Percentiles rank a stretch among this genome's conserved stretches.
These are phyloP conservation scores for Amphimedon queenslandica DNA, from an alignment of 37 sponge, comb jelly and placozoan species.

Conservation along the genomic window DNA sequence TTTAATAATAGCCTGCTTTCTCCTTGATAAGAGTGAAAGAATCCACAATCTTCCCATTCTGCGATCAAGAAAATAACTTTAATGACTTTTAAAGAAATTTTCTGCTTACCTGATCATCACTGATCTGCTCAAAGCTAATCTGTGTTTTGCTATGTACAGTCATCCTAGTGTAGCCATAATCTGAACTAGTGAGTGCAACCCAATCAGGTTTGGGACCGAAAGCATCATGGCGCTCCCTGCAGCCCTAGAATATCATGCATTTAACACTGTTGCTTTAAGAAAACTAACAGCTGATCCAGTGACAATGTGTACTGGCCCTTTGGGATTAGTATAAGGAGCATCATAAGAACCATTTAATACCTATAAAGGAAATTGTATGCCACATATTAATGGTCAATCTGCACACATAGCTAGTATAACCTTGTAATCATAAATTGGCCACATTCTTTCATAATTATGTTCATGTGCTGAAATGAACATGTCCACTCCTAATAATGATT, in stretches of 20 bases:
- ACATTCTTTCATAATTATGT: constrained; percentile 43
- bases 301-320: constrained; percentile 20
- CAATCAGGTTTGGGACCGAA: constrained; percentile 17
- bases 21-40: constrained; percentile 18
- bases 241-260: constrained; percentile 13
- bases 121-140: constrained; percentile 30
- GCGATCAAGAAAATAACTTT: neutral
- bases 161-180: constrained; percentile 45
- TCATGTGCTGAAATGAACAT: constrained; percentile 42
- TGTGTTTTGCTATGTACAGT: constrained; percentile 39
- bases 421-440: constrained; percentile 42
- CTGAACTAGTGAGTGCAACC: constrained; percentile 20
- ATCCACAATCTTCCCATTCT: constrained; percentile 15
- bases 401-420: constrained; percentile 12
- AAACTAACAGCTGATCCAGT: constrained; percentile 25
- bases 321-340: constrained; percentile 17
- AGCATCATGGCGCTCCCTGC: constrained; percentile 14
- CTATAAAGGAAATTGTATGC: no score
- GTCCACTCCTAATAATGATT: constrained; percentile 32
- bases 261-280: neutral
- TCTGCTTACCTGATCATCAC: constrained; percentile 33
- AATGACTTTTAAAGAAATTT: no score
- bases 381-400: no score
- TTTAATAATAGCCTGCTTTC: no score
- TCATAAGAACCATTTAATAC: constrained; percentile 10